These are phyloP conservation scores for Stramonita haemastoma DNA, from an alignment of 2,888 invertebrate species.

Conservation along the genomic window DNA sequence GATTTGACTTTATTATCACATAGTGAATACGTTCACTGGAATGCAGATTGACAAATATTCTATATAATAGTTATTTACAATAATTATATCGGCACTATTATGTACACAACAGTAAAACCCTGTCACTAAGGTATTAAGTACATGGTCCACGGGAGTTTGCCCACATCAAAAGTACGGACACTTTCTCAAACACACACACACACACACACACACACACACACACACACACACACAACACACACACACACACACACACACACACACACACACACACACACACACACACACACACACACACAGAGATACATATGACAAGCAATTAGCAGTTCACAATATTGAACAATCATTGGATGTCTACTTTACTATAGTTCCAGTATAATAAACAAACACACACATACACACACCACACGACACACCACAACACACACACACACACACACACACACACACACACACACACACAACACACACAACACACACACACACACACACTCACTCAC, in stretches of 20 bases:
- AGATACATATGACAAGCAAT: no score
- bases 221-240: background rate
- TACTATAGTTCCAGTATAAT: no score
- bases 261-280: background rate
- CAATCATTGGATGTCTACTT: no score
- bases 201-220: conserved; percentile 10
- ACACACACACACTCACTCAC: no score
- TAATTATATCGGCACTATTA: no score
- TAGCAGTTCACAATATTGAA: no score
- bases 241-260: background rate
- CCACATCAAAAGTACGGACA: background rate
- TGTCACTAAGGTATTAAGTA: background rate
- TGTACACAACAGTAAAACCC: background rate
- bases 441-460: no score
- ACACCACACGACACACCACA: no score
- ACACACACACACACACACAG: no score
- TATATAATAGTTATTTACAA: background rate
- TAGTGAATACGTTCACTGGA: background rate
- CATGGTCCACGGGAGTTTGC: background rate
- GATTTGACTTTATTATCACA: background rate
- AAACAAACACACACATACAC: no score
- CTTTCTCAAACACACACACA: background rate
- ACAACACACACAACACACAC: no score
- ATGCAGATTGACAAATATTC: background rate
- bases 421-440: no score